phyloP scores from a whole-genome alignment of 2,797 vertebrate genomes.

The Melopsittacus undulatus region DNA sequence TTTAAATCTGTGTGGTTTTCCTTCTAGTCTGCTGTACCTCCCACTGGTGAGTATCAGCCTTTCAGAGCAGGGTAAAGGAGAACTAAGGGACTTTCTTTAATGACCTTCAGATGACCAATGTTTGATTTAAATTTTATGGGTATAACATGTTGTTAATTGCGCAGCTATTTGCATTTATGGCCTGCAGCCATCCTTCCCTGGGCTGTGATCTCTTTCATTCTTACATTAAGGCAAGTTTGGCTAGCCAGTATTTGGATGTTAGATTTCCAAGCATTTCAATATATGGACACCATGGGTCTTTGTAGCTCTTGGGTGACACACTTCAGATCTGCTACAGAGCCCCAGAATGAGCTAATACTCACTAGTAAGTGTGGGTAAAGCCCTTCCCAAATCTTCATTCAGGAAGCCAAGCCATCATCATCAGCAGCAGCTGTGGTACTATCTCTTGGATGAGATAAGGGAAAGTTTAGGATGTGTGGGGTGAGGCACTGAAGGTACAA shows the following conservation, averaged over 20 bases:
- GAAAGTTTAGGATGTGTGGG: not conserved
- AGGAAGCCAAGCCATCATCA: too few relatives aligned
- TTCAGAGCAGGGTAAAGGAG: not conserved
- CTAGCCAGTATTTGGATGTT: not conserved
- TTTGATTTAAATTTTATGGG: constrained; percentile 53
- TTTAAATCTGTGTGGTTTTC: not conserved
- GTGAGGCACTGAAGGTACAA: not conserved
- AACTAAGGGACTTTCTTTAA: not conserved
- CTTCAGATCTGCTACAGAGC: not conserved
- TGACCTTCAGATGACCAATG: constrained; percentile 45
- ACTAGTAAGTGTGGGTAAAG: not conserved
- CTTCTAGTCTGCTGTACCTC: not conserved
- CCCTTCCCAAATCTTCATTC: too few relatives aligned
- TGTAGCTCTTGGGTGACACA: not conserved
- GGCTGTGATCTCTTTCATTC: not conserved
- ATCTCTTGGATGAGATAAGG: not conserved
- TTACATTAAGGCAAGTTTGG: not conserved
- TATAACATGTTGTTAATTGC: constrained; percentile 48
- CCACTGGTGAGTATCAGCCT: not conserved
- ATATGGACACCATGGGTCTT: not conserved
- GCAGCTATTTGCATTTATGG: constrained; percentile 47
- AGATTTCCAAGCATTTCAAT: not conserved
- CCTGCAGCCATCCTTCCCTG: constrained; percentile 30
- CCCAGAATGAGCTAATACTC: not conserved
- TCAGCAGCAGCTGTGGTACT: not conserved